These are phyloP conservation scores for Morelia viridis DNA, from an alignment of 2,797 vertebrate genomes.

Conservation along the genomic window DNA sequence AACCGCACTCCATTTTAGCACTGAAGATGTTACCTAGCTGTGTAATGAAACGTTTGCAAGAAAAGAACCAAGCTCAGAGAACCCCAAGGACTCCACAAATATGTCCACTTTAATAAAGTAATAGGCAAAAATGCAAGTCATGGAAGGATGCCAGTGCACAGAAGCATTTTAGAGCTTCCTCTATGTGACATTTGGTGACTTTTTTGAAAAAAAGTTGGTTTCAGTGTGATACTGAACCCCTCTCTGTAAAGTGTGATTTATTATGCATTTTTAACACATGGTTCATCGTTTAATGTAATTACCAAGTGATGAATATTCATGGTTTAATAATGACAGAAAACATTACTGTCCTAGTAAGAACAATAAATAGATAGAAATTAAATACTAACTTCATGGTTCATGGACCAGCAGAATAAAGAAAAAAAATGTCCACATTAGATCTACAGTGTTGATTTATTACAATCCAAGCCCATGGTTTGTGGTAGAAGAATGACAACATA, in stretches of 20 bases:
- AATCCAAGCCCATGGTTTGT: background rate
- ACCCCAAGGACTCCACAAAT: too few species aligned
- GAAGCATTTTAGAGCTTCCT: background rate
- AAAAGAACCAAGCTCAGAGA: too few species aligned
- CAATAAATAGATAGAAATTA: background rate
- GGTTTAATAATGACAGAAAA: background rate
- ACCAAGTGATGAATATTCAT: background rate
- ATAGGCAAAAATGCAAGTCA: background rate
- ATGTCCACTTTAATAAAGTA: background rate
- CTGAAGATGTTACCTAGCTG: too few species aligned
- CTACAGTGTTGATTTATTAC: background rate
- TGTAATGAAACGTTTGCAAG: too few species aligned
- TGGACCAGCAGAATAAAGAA: background rate
- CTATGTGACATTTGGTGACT: background rate
- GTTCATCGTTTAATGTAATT: background rate
- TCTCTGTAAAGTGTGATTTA: background rate
- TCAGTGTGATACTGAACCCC: background rate
- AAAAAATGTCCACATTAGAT: background rate
- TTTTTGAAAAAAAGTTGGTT: background rate
- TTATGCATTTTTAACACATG: background rate
- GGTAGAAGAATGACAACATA: background rate
- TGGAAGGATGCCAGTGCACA: background rate
- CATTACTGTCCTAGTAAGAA: background rate
- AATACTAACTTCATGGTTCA: background rate
- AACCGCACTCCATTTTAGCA: too few species aligned